Base-by-base conservation (phyloP, 2,113 vertebrate genomes). In the Labrus mixtus region DNA sequence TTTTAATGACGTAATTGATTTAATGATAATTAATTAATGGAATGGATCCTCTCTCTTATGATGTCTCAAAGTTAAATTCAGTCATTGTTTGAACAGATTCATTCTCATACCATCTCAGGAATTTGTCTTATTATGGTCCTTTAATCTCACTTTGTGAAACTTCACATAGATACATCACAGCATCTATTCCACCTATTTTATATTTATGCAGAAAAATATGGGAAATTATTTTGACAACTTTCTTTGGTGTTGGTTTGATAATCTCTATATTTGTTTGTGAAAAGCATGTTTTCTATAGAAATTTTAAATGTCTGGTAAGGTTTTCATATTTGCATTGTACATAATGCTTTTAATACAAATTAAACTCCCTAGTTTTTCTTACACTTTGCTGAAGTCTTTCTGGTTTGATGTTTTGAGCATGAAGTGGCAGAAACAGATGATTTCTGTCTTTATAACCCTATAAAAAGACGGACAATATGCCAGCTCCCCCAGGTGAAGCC, bases 321-420 rank as follows among this genome's bases (percentile, higher is more conserved):
- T 3, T 72, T 78, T 86, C 17, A 19, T 57, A 45, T 56, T 46
- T 77, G 1, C 3, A 63, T 50, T 84, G 39, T 77, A 83, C 23
- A 81, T 57, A 61, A 8, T 67, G 8, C 10, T 87, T 89, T 86
- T 68, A 54, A 50, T 72, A 69, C 51, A 81, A 83, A 89, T 70
- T 61, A 76, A 86, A 87, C 6, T 1, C 0, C 2, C 61, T 68
- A 17, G 23, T 58, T 68, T 66, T 45, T 37, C 16, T 23, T 41
- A 20, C 8, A 25, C 50, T 19, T 2, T 74, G 36, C n/a, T 43
- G 45, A 20, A 53, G 41, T 71, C 20, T 81, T 25, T 63, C 22
- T 6, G 15, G 17, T 48, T 1, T 48, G 16, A 39, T 22, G n/a
- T 63, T 39, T 37, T 20, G 9, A 13, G 20, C 4, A 37, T 57